These are phyloP conservation scores for Heliconius ismenius DNA, from an alignment of 2,888 invertebrate genomes.

Conservation along the genomic window DNA sequence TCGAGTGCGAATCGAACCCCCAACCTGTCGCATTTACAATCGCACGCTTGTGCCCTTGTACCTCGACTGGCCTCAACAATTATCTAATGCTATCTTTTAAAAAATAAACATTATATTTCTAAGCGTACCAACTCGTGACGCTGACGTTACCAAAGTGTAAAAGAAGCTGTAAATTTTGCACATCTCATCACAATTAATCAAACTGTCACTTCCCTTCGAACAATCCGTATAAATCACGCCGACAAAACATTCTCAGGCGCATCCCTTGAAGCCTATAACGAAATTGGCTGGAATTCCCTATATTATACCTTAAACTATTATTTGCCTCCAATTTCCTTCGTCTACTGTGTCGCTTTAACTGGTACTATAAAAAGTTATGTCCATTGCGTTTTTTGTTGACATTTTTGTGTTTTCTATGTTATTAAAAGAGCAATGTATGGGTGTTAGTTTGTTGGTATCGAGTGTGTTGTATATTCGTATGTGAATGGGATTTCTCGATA, in stretches of 20 bases:
- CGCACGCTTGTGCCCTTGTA: too few relatives aligned
- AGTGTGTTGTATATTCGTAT: not conserved
- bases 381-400: constrained; percentile 35
- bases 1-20: too few relatives aligned
- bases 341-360: constrained; percentile 9
- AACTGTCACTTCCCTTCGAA: constrained; percentile 33
- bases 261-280: constrained; percentile 61
- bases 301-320: constrained; percentile 66
- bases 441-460: not conserved
- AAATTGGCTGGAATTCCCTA: constrained; percentile 60
- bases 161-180: constrained; percentile 24
- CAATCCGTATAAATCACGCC: constrained; percentile 40
- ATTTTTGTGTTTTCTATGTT: not conserved
- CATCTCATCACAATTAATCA: constrained; percentile 30
- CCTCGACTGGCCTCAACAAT: too few relatives aligned
- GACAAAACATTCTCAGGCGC: constrained; percentile 46
- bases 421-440: constrained; percentile 29
- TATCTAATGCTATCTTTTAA: too few relatives aligned
- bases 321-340: constrained; percentile 50
- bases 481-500: constrained; percentile 62
- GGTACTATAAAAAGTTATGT: not conserved
- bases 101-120: constrained; percentile 4
- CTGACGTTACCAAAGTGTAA: constrained; percentile 10
- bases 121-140: not conserved
- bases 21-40: too few relatives aligned